Evolutionary conservation across 2,888 invertebrate genomes (phyloP), one percentile per base, ranked within the genome.

Genomic region (Calephelis perditalis): DNA sequence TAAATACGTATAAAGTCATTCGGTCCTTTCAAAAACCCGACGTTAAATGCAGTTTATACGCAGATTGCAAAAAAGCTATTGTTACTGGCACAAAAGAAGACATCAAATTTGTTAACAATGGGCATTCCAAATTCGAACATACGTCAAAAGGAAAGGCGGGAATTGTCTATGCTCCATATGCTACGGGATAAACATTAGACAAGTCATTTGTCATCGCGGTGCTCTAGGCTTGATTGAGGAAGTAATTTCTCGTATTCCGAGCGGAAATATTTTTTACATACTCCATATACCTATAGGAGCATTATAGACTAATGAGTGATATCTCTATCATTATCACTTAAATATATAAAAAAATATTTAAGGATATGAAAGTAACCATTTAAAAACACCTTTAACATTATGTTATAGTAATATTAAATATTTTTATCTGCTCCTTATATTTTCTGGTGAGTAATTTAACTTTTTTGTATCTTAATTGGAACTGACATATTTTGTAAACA

Each of bases 221-320:
- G 74, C 67, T 62, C 65, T 65, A 56, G 63, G 67, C 65, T 84
- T 90, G 90, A 90, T 90, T 90, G 88, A 88, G 90, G 90, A 90
- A 90, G 90, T 86, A 75, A 86, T 89, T 88, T 88, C 85, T 84
- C 76, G 77, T 79, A 60, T 71, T 80, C 77, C 77, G 77, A 84
- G 79, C 88, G 90, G 90, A 90, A 86, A 89, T 84, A 82, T 79
- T 78, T 82, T 82, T 83, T 86, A 78, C 76, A 80, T 80, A 84
- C 82, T 81, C 78, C 66, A 74, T 73, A 79, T 78, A n/a, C n/a
- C n/a, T n/a, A 79, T 44, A 57, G 40, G 8, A 8, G 75, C 79
- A 84, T 86, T 84, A 86, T 77, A 78, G 71, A 75, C 73, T 78
- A 78, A 77, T 73, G 71, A 65, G 61, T 63, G 70, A 74, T 73